Conservation (phyloP, 2,888 invertebrate genomes). For the Hoplodrina ambigua region DNA sequence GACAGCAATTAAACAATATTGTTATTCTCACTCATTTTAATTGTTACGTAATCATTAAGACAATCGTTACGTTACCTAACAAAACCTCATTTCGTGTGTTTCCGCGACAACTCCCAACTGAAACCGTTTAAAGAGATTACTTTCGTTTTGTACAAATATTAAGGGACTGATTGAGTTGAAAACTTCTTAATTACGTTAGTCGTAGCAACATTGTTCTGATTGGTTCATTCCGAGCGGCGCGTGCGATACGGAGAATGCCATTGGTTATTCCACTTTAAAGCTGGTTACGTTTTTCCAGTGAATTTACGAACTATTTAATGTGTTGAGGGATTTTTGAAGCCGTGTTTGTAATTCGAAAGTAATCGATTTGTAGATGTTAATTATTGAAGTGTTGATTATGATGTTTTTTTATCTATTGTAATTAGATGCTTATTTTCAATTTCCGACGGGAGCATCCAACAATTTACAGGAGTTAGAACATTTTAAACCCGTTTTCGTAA, state of each 20-base stretch:
- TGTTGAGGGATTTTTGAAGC: slow-evolving; percentile 15
- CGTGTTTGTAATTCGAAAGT: slow-evolving; percentile 17
- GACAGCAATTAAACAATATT: neutral
- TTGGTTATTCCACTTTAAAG: slow-evolving; percentile 42
- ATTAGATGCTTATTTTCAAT: too few relatives aligned
- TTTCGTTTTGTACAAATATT: slow-evolving; percentile 81
- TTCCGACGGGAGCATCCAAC: too few relatives aligned
- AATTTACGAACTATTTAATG: slow-evolving; percentile 32
- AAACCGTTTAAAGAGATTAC: slow-evolving; percentile 79
- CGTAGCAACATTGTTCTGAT: slow-evolving; percentile 59
- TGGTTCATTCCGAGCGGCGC: slow-evolving; percentile 53
- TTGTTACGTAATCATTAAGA: neutral
- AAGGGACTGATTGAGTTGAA: slow-evolving; percentile 80
- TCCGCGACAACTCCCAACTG: slow-evolving; percentile 62
- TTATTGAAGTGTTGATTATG: neutral
- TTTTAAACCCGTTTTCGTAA: too few relatives aligned
- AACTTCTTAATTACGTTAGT: slow-evolving; percentile 77
- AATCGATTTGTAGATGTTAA: slow-evolving; percentile 13
- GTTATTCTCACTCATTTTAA: neutral
- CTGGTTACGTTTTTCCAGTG: slow-evolving; percentile 27
- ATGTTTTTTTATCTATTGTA: neutral
- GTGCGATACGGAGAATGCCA: slow-evolving; percentile 49
- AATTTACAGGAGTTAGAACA: too few relatives aligned
- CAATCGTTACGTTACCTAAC: slow-evolving; percentile 20
- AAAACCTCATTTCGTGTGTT: slow-evolving; percentile 56